phyloP scores from a whole-genome alignment of 1,140 invertebrate genomes.

The Bombus balteatus region DNA sequence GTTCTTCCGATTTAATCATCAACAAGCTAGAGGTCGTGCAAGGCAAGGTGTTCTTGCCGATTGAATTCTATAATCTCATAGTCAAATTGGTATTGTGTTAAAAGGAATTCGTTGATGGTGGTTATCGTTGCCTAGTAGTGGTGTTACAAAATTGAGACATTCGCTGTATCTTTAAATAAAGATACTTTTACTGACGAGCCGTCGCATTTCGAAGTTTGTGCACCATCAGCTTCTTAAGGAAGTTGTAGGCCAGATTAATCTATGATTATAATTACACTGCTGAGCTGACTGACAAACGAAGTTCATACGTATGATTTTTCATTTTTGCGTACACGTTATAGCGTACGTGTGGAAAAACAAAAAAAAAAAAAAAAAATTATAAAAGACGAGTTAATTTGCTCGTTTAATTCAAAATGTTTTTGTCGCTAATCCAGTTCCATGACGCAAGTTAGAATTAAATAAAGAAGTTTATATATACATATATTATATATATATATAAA shows the following conservation, averaged over 20 bases:
- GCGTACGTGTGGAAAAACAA: slow-evolving; percentile 58
- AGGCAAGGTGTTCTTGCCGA: slow-evolving; percentile 63
- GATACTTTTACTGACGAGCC: slow-evolving; percentile 35
- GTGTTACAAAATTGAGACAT: slow-evolving; percentile 43
- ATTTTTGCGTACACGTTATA: slow-evolving; percentile 71
- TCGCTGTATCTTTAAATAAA: slow-evolving; percentile 49
- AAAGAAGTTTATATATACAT: slow-evolving; percentile 68
- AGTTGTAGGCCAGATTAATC: slow-evolving; percentile 48
- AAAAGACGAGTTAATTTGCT: slow-evolving; percentile 26
- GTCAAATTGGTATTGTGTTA: slow-evolving; percentile 55
- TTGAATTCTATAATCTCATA: slow-evolving; percentile 60
- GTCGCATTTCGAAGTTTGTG: slow-evolving; percentile 42
- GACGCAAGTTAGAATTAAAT: slow-evolving; percentile 70
- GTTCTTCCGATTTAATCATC: slow-evolving; percentile 73
- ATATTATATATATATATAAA: slow-evolving; percentile 62
- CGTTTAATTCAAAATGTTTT: slow-evolving; percentile 57
- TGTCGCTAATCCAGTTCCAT: slow-evolving; percentile 73
- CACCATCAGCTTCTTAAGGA: slow-evolving; percentile 55
- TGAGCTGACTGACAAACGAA: slow-evolving; percentile 53
- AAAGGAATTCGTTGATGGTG: slow-evolving; percentile 54
- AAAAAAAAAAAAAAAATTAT: background rate
- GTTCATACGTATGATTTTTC: slow-evolving; percentile 51
- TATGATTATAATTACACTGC: slow-evolving; percentile 54
- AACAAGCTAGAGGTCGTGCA: slow-evolving; percentile 69
- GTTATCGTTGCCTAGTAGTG: slow-evolving; percentile 61